A percentile compares a stretch with the other conserved stretches of the same genome.
Evolutionary conservation across 64 coral and sea anemone species (phyloP).

Genomic region (Stichodactyla helianthus): DNA sequence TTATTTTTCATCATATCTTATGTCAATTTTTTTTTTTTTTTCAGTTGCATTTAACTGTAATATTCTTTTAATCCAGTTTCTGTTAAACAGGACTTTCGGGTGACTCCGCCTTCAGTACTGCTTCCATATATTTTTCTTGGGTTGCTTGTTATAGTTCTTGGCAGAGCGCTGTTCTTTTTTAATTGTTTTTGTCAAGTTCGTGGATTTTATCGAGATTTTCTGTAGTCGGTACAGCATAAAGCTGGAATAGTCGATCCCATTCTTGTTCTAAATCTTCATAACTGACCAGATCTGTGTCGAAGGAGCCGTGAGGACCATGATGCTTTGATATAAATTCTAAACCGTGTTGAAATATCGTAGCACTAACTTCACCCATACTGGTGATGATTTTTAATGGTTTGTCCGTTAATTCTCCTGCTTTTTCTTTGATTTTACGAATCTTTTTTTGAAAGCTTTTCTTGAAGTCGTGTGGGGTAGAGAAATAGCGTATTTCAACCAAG

Average conservation of each 20-base stretch:
- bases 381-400: slow-evolving; percentile 86
- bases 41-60: background rate
- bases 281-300: slow-evolving; percentile 65
- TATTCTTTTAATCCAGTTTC: background rate
- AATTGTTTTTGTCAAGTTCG: background rate
- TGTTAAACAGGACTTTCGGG: background rate
- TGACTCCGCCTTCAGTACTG: background rate
- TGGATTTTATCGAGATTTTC: background rate
- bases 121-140: too few relatives aligned
- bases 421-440: slow-evolving; percentile 62
- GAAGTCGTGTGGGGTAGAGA: slow-evolving; percentile 55
- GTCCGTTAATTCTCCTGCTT: slow-evolving; percentile 73
- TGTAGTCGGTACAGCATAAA: slow-evolving; percentile 12
- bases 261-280: slow-evolving; percentile 84
- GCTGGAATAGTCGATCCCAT: slow-evolving; percentile 80
- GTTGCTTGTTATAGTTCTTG: background rate
- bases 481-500: slow-evolving; percentile 80
- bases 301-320: slow-evolving; percentile 68
- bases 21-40: background rate
- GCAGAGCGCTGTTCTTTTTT: background rate
- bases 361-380: slow-evolving; percentile 75
- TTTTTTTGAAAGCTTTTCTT: slow-evolving; percentile 63
- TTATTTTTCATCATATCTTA: background rate
- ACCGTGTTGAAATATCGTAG: slow-evolving; percentile 55
- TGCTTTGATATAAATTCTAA: slow-evolving; percentile 77